phyloP scores from a whole-genome alignment of 2,888 invertebrate species.

The Himalopsyche tibetana region DNA sequence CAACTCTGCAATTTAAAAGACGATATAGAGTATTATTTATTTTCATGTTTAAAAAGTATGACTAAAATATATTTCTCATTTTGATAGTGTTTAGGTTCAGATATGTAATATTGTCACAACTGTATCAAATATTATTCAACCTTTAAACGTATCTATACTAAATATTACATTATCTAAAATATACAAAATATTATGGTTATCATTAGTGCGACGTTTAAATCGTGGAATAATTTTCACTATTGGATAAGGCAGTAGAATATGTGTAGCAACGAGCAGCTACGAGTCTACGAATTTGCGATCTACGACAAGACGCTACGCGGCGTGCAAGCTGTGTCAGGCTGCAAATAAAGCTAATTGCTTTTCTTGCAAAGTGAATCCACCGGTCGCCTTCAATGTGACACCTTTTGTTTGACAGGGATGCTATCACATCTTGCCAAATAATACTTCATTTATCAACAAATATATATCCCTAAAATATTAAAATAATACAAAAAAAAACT shows the following conservation, averaged over 20 bases:
- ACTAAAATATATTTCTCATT: no score
- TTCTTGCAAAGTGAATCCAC: conserved; percentile 35
- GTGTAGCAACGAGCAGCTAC: background rate
- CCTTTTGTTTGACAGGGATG: background rate
- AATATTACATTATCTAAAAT: no score
- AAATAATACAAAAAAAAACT: no score
- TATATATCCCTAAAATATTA: no score
- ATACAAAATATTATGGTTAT: no score
- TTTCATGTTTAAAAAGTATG: no score
- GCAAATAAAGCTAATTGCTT: conserved; percentile 45
- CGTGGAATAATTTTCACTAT: background rate
- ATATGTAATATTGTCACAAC: no score
- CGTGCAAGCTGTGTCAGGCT: conserved; percentile 29
- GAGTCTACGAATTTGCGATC: background rate
- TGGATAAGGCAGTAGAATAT: background rate
- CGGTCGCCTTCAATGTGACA: conserved; percentile 24
- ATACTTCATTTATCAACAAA: background rate
- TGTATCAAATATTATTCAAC: no score
- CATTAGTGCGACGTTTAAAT: background rate
- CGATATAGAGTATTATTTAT: no score
- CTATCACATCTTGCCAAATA: background rate
- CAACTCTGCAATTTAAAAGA: no score
- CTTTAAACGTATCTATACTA: no score
- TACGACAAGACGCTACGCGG: conserved; percentile 31
- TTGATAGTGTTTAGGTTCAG: no score